Evolutionary conservation across 2,113 vertebrate species (phyloP), one percentile per base, ranked within the genome.

Genomic region (Nematolebias whitei): DNA sequence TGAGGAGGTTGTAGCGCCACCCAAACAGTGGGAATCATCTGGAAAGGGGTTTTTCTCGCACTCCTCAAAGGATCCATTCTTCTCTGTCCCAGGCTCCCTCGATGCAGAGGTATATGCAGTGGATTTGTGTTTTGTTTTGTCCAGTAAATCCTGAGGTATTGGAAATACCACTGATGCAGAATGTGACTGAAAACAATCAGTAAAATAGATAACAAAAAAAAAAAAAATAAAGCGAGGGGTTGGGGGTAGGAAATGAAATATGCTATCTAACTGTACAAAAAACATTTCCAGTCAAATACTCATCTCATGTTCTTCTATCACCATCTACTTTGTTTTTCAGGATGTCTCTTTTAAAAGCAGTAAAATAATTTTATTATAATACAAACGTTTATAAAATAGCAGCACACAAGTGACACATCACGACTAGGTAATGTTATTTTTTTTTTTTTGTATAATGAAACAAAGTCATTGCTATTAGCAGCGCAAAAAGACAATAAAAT

Each of bases 301-400:
- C 93, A 83, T 93, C 91, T 91, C 92, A 93, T 93, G 92, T 93
- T 94, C 93, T 95, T 93, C 94, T 92, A 94, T 92, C 93, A 95
- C 94, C 94, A 93, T 92, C 95, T 96, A 96, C 94, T 95, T 96
- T 93, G 91, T 93, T 93, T 94, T 95, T 92, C 92, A 95, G 93
- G 94, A 94, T 93, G 87, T 91, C 90, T 92, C 89, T 91, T 94
- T 95, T 96, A 98, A 35, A 35, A 96, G 96, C 96, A 94, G 96
- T 97, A 98, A 98, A 98, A 98, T 98, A 97, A 98, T 93, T 98
- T 96, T 97, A 98, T 96, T 96, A 98, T 92, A 93, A 92, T 97
- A 97, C 96, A 97, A 96, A 96, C 94, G 96, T 98, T 97, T 98
- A 97, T 96, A 98, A 98, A 97, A 98, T 98, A 98, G 97, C 97